Evolutionary conservation across 2,113 vertebrate genomes (phyloP).

Genomic region (Eidolon helvum): DNA sequence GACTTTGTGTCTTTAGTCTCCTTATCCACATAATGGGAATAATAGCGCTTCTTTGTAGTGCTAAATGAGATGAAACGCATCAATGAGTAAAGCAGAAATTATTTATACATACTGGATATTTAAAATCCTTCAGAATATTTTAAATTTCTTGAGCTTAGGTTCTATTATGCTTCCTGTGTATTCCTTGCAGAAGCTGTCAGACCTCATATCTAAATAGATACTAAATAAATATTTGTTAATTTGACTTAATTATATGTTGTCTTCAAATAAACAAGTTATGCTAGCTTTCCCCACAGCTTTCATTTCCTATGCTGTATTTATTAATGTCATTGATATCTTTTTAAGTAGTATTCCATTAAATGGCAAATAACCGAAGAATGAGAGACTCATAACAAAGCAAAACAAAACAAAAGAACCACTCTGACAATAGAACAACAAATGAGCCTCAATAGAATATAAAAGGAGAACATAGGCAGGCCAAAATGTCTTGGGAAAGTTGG

Average conservation of each 20-base stretch:
- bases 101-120: background rate
- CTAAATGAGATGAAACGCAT: background rate
- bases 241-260: slow-evolving; percentile 1
- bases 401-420: background rate
- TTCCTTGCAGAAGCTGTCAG: background rate
- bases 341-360: background rate
- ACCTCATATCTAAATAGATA: background rate
- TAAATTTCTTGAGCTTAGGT: background rate
- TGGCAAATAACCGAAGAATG: background rate
- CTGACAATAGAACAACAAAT: background rate
- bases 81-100: background rate
- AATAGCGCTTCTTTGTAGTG: background rate
- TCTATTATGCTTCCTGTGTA: background rate
- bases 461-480: background rate
- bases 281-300: background rate
- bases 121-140: background rate
- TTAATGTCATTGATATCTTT: background rate
- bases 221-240: background rate
- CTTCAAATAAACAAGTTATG: background rate
- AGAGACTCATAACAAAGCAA: background rate
- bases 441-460: background rate
- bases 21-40: background rate
- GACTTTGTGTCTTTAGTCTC: background rate
- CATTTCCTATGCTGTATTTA: background rate
- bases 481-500: background rate